Conservation (phyloP, 2,888 invertebrate genomes). For the Toxonevra muliebris region DNA sequence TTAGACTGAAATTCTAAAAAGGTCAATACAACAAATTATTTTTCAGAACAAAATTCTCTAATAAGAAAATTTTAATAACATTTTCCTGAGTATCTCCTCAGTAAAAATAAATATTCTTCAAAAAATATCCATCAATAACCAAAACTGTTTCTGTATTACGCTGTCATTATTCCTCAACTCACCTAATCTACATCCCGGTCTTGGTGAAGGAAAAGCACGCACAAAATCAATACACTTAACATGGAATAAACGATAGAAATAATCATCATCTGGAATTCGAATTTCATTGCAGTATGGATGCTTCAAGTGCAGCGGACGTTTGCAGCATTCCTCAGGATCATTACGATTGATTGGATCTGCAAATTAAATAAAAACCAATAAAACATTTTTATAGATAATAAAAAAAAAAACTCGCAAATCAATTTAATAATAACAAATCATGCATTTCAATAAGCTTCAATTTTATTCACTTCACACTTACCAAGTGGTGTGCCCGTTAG, state of each 20-base stretch:
- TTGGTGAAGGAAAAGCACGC: slow-evolving; percentile 84
- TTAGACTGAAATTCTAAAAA: too few relatives aligned
- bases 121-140: too few relatives aligned
- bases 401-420: background rate
- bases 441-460: background rate
- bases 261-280: slow-evolving; percentile 86
- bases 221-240: slow-evolving; percentile 91
- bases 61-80: too few relatives aligned
- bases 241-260: slow-evolving; percentile 85
- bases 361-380: slow-evolving; percentile 11
- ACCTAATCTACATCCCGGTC: slow-evolving; percentile 89
- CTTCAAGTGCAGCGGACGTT: slow-evolving; percentile 80
- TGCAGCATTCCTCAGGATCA: slow-evolving; percentile 91
- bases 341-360: slow-evolving; percentile 85
- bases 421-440: background rate
- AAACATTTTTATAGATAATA: too few relatives aligned
- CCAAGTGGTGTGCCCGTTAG: slow-evolving; percentile 88
- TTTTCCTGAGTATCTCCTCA: too few relatives aligned
- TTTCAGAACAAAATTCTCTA: too few relatives aligned
- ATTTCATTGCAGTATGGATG: slow-evolving; percentile 94
- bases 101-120: too few relatives aligned
- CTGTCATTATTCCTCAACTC: slow-evolving; percentile 49
- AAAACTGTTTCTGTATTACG: too few relatives aligned
- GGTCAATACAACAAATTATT: too few relatives aligned
- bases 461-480: slow-evolving; percentile 62